These are phyloP conservation scores for Hirtodrosophila confusa DNA, from an alignment of 2,888 invertebrate species.

Conservation along the genomic window DNA sequence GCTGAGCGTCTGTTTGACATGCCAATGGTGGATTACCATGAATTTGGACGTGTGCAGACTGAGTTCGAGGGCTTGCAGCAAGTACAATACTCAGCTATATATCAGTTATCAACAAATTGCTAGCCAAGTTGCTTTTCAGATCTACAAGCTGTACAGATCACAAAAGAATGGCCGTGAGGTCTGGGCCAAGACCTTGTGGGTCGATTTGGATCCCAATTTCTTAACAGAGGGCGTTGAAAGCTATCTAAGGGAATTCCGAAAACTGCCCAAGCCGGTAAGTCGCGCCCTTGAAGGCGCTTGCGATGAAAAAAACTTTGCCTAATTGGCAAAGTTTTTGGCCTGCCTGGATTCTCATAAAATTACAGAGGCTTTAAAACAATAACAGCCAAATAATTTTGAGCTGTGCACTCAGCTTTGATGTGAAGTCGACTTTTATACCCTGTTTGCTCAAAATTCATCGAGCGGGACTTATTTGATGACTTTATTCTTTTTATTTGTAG, in stretches of 20 bases:
- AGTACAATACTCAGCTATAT: slow-evolving; percentile 56
- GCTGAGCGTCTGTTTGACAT: slow-evolving; percentile 95
- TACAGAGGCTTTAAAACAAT: slow-evolving; percentile 59
- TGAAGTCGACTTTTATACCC: slow-evolving; percentile 38
- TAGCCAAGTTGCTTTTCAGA: slow-evolving; percentile 49
- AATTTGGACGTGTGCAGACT: slow-evolving; percentile 87
- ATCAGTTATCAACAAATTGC: no score
- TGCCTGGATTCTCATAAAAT: slow-evolving; percentile 65
- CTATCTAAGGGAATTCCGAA: slow-evolving; percentile 91
- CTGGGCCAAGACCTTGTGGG: slow-evolving; percentile 96
- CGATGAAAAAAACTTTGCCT: slow-evolving; percentile 57
- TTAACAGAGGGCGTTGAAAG: slow-evolving; percentile 94
- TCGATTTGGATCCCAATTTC: slow-evolving; percentile 92
- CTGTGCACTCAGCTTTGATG: slow-evolving; percentile 21
- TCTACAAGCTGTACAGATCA: slow-evolving; percentile 91
- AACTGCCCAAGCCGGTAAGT: slow-evolving; percentile 88
- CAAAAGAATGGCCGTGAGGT: slow-evolving; percentile 91
- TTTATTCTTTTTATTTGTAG: no score
- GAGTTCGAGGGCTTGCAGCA: slow-evolving; percentile 89
- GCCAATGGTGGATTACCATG: slow-evolving; percentile 92
- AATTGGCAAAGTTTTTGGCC: slow-evolving; percentile 72
- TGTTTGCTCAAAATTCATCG: neutral
- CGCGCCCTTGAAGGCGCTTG: slow-evolving; percentile 29
- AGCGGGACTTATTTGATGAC: neutral
- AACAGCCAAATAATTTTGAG: slow-evolving; percentile 58